Conservation (phyloP, 2,888 invertebrate genomes). For the Strigamia crassipes region DNA sequence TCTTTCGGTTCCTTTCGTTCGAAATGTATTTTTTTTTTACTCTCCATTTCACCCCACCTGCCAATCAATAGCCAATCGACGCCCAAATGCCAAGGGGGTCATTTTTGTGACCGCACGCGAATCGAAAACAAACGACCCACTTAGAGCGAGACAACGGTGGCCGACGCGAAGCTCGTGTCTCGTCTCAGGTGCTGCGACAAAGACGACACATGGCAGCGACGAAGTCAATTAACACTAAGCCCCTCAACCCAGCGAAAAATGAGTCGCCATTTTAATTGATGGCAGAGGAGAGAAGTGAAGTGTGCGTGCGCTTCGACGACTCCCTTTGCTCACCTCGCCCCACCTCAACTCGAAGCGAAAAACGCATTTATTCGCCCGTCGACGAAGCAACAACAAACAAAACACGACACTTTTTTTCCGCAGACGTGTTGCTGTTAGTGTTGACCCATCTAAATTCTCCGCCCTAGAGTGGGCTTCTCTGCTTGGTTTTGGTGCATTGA, state of each 20-base stretch:
- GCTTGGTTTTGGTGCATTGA: conserved; percentile 34
- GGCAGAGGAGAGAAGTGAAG: conserved; percentile 4
- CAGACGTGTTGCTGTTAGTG: not conserved
- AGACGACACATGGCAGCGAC: not conserved
- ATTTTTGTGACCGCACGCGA: conserved; percentile 6
- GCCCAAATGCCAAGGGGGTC: not conserved
- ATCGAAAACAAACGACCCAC: conserved; percentile 10
- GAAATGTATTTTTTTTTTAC: not conserved
- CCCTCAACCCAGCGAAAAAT: conserved; percentile 19
- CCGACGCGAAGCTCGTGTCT: not conserved
- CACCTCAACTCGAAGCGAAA: not conserved
- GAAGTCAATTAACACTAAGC: conserved; percentile 33
- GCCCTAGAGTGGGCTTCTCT: conserved; percentile 8
- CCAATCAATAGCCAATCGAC: not conserved
- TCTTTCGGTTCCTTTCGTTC: not conserved
- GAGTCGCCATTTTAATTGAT: conserved; percentile 31
- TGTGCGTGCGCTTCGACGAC: not conserved
- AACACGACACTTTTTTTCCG: no score
- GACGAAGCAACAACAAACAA: no score
- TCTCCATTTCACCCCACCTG: conserved; percentile 32
- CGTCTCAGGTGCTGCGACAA: not conserved
- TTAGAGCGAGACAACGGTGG: not conserved
- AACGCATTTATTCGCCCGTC: no score
- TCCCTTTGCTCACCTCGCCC: not conserved
- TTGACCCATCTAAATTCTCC: not conserved